Conservation (phyloP, 2,888 invertebrate species). For the Tridacna crocea region DNA sequence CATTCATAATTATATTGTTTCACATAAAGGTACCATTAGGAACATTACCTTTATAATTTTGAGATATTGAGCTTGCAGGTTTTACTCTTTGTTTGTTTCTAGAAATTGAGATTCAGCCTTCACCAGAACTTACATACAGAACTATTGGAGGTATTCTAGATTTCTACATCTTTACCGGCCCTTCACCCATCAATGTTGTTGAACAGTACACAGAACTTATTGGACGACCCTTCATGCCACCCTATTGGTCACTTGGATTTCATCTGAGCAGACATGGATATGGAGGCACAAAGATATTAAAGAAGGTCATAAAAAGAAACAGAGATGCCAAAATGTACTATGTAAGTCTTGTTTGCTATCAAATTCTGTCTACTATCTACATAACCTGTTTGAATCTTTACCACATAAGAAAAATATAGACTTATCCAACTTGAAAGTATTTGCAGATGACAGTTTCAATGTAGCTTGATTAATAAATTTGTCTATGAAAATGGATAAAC, state of each 20-base stretch:
- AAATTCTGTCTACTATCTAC: no score
- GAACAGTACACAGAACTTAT: slow-evolving; percentile 77
- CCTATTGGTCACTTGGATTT: slow-evolving; percentile 92
- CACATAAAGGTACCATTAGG: no score
- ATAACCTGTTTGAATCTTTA: no score
- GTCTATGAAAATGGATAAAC: no score
- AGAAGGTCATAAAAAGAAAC: slow-evolving; percentile 68
- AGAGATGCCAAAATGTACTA: slow-evolving; percentile 72
- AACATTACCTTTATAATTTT: no score
- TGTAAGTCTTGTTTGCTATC: slow-evolving; percentile 44
- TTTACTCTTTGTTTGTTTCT: slow-evolving; percentile 7
- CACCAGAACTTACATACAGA: slow-evolving; percentile 92
- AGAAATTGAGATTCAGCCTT: slow-evolving; percentile 85
- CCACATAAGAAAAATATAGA: no score
- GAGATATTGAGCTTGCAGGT: no score
- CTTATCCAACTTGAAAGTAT: no score
- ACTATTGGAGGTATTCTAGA: slow-evolving; percentile 92
- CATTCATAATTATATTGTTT: no score
- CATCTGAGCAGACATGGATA: slow-evolving; percentile 90
- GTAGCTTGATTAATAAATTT: no score
- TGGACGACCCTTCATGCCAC: slow-evolving; percentile 78
- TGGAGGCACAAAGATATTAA: slow-evolving; percentile 63
- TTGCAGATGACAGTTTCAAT: no score
- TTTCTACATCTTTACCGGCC: slow-evolving; percentile 91
- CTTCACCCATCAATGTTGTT: slow-evolving; percentile 87